Evolutionary conservation across 2,888 invertebrate species (phyloP), one percentile per base, ranked within the genome.

Genomic region (Harpagoxenus sublaevis): DNA sequence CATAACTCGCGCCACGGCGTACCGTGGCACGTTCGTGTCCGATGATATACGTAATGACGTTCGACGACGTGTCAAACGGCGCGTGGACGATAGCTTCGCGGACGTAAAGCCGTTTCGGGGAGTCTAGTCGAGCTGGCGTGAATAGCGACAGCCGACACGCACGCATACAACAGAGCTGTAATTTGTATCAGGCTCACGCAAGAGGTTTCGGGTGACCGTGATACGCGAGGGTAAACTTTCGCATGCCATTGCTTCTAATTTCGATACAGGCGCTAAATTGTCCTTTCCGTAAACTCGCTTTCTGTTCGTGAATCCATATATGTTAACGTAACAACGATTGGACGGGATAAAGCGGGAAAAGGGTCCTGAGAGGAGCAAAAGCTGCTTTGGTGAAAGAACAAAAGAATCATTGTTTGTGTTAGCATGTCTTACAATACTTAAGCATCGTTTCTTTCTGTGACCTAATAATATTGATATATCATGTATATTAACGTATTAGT

Each of bases 21-120:
- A 23, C 75, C 75, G 66, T 60, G 35, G 66, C 28, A 57, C 35
- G 66, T 35, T 83, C 75, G 81, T 53, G 39, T 51, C 71, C 77
- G 66, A 83, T 82, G 78, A 78, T 78, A 78, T 78, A 78, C 55
- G 66, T 78, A 78, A 78, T 68, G 78, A 78, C 78, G 65, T 77
- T 77, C 66, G 77, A 83, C n/a, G 77, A 83, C 77, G n/a, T 78
- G 66, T 83, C 83, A 83, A 83, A 83, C 77, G 83, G 51, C 39
- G 77, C 77, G 66, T 83, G 66, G 55, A 83, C 77, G 83, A 83
- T 83, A 83, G 60, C 60, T 57, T 68, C 55, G 66, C 15, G 66
- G 48, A 82, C 28, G 51, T 60, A 77, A 68, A 77, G 68, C 77
- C 35, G 51, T 83, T 77, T 65, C 45, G 65, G 60, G 2, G 9